A percentile compares a stretch with the other conserved stretches of the same genome.
Conservation (phyloP, 2,113 vertebrate genomes). For the Lagopus leucura region DNA sequence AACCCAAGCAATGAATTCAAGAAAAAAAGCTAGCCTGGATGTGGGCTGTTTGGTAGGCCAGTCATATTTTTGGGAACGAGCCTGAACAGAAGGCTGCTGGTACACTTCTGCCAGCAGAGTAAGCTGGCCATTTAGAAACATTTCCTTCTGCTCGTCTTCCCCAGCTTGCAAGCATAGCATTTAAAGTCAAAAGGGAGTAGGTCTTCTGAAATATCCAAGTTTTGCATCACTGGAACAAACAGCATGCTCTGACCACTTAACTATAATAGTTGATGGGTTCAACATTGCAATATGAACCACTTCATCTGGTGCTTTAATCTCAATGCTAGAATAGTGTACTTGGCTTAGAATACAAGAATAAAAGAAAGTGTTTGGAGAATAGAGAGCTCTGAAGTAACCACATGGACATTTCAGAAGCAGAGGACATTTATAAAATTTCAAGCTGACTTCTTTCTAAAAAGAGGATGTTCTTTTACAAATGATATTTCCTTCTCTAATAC, state of each 20-base stretch:
- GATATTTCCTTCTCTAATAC: background rate
- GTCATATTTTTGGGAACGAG: background rate
- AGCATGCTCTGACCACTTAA: background rate
- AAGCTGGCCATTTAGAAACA: background rate
- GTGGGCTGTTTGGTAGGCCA: background rate
- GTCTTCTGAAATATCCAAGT: background rate
- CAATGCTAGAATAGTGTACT: background rate
- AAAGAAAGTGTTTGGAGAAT: background rate
- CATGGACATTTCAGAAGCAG: background rate
- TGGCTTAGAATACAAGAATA: background rate
- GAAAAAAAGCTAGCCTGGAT: background rate
- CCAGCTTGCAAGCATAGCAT: background rate
- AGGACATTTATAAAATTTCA: constrained; percentile 7
- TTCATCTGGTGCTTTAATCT: constrained; percentile 5
- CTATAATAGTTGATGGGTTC: background rate
- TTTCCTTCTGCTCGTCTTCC: background rate
- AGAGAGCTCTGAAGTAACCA: background rate
- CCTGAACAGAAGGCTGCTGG: background rate
- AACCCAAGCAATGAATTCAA: background rate
- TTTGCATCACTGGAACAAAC: background rate
- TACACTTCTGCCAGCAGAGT: background rate
- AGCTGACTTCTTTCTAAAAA: background rate
- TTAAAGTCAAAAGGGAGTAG: background rate
- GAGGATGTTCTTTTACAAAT: background rate
- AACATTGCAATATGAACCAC: background rate